These are phyloP conservation scores for Drosophila melanocephala DNA, from an alignment of 2,888 invertebrate species.

Conservation along the genomic window DNA sequence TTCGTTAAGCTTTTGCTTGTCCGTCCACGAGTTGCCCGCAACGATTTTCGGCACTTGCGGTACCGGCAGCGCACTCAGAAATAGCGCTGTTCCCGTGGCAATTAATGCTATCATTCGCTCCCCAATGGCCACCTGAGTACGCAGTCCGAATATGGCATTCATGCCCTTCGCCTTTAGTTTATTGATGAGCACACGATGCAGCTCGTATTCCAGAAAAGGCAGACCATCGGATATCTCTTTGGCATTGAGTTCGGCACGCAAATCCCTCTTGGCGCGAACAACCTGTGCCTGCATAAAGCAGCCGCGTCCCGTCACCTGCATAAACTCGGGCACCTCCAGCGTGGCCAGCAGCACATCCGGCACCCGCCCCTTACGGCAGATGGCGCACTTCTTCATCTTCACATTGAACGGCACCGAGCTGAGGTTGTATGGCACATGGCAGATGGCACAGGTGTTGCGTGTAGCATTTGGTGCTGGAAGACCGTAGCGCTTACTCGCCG, in stretches of 20 bases:
- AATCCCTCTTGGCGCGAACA: slow-evolving; percentile 91
- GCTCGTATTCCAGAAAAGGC: slow-evolving; percentile 97
- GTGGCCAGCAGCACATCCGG: slow-evolving; percentile 96
- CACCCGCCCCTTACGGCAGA: slow-evolving; percentile 92
- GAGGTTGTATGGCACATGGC: slow-evolving; percentile 94
- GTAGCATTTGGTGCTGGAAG: slow-evolving; percentile 58
- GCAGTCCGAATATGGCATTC: slow-evolving; percentile 96
- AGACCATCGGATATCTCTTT: slow-evolving; percentile 97
- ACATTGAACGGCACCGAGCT: slow-evolving; percentile 90
- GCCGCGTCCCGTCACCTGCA: slow-evolving; percentile 89
- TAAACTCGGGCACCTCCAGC: slow-evolving; percentile 92
- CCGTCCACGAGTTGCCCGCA: slow-evolving; percentile 88
- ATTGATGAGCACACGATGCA: slow-evolving; percentile 95
- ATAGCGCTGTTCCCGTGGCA: slow-evolving; percentile 95
- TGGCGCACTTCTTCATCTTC: slow-evolving; percentile 90
- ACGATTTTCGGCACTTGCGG: slow-evolving; percentile 91
- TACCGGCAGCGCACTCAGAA: slow-evolving; percentile 91
- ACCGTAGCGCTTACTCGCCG: slow-evolving; percentile 62
- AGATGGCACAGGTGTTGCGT: slow-evolving; percentile 84
- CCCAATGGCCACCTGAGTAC: slow-evolving; percentile 92
- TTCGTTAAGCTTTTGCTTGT: slow-evolving; percentile 88
- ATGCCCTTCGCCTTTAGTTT: slow-evolving; percentile 97
- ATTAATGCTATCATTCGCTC: slow-evolving; percentile 95
- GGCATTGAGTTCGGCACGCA: slow-evolving; percentile 93
- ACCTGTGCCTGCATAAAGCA: slow-evolving; percentile 91